phyloP scores from a whole-genome alignment of 1,140 invertebrate species.

The Cylas formicarius region DNA sequence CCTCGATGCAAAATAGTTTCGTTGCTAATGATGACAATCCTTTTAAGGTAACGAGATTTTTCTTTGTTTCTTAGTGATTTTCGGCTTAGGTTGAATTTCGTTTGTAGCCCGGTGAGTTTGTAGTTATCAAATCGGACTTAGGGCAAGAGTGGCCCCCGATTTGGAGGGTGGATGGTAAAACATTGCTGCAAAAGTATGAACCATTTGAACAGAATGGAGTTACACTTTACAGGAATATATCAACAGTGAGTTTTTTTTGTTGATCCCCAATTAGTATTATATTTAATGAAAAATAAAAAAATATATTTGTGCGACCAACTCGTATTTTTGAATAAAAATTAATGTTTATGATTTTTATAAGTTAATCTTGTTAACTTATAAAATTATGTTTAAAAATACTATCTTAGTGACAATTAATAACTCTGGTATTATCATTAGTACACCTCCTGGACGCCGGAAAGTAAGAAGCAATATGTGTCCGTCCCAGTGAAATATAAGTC shows the following conservation, averaged over 20 bases:
- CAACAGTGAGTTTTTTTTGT: conserved; percentile 60
- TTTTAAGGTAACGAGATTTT: conserved; percentile 45
- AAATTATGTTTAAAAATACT: too few species aligned
- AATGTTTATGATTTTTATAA: too few species aligned
- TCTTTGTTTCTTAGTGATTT: neutral
- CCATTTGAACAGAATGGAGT: conserved; percentile 74
- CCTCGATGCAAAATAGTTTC: conserved; percentile 43
- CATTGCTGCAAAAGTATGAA: conserved; percentile 78
- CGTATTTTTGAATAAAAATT: conserved; percentile 20
- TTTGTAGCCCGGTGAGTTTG: conserved; percentile 72
- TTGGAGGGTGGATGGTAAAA: conserved; percentile 83
- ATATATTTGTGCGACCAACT: conserved; percentile 11
- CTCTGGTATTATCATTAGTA: conserved; percentile 47
- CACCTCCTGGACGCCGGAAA: conserved; percentile 72
- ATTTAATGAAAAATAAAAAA: conserved; percentile 7
- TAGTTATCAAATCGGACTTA: conserved; percentile 70
- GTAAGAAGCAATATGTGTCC: conserved; percentile 68
- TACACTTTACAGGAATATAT: conserved; percentile 77
- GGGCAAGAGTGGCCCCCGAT: conserved; percentile 68
- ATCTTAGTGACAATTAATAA: too few species aligned
- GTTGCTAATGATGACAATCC: conserved; percentile 45
- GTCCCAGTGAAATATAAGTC: conserved; percentile 66
- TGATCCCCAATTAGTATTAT: conserved; percentile 9
- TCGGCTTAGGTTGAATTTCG: conserved; percentile 2
- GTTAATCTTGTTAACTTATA: too few species aligned